Evolutionary conservation across 1,140 invertebrate genomes (phyloP).

Genomic region (Papilio xuthus): DNA sequence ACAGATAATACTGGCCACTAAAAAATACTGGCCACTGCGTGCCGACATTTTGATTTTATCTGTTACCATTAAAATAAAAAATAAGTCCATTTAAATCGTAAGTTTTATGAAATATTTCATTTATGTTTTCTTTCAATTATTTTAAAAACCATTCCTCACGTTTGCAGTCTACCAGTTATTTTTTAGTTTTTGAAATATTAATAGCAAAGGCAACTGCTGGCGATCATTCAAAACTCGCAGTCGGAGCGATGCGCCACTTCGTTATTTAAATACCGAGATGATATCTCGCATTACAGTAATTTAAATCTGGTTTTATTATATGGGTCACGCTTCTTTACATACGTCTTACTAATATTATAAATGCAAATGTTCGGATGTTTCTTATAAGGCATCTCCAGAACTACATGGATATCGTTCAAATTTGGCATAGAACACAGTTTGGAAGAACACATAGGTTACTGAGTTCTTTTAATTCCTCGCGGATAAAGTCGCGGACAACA

Average conservation of each 20-base stretch:
- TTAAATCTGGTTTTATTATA: constrained; percentile 4
- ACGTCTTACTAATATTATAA: background rate
- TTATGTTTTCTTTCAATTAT: background rate
- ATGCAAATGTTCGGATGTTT: background rate
- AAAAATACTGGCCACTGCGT: too few species aligned
- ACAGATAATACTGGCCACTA: too few species aligned
- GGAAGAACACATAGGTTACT: too few species aligned
- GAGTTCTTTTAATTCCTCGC: too few species aligned
- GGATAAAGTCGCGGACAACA: too few species aligned
- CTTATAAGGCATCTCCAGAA: too few species aligned
- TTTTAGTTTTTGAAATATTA: constrained; percentile 17
- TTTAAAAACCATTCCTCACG: background rate
- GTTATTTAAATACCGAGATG: constrained; percentile 25
- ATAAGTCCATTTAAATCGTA: background rate
- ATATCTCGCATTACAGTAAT: constrained; percentile 24
- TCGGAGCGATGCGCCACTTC: constrained; percentile 23
- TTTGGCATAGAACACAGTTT: too few species aligned
- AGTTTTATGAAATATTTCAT: background rate
- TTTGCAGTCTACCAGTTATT: background rate
- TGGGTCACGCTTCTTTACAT: background rate
- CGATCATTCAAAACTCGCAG: constrained; percentile 28
- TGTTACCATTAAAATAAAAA: too few species aligned
- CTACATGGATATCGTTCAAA: too few species aligned
- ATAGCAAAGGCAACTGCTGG: constrained; percentile 3
- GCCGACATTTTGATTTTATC: too few species aligned